Conservation (phyloP, 2,797 vertebrate genomes). For the Prunella strophiata region DNA sequence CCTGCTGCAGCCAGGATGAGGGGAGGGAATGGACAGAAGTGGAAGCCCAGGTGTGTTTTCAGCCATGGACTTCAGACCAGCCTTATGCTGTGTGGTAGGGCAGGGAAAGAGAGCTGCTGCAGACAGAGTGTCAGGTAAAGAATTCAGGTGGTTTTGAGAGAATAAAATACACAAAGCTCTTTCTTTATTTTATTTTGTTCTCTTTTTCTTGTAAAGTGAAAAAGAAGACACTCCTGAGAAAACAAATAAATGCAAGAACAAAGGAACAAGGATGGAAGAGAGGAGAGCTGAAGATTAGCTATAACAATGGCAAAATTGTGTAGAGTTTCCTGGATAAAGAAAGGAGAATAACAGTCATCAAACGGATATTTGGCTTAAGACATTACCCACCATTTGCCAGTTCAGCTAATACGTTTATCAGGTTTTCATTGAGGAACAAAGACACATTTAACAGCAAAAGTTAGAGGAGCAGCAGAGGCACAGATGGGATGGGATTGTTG, state of each 20-base stretch:
- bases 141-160: not conserved
- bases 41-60: not conserved
- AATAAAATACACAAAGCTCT: not conserved
- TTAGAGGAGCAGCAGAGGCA: not conserved
- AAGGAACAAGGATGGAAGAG: not conserved
- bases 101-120: not conserved
- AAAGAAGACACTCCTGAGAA: not conserved
- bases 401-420: not conserved
- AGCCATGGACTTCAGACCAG: not conserved
- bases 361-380: slow-evolving; percentile 15
- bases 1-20: not conserved
- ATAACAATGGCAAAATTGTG: slow-evolving; percentile 39
- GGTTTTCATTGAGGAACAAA: slow-evolving; percentile 27
- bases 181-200: not conserved
- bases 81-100: not conserved
- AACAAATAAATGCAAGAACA: not conserved
- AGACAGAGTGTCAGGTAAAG: not conserved
- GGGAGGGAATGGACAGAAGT: not conserved
- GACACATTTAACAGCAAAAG: slow-evolving; percentile 33
- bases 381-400: not conserved
- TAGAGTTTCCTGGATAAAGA: slow-evolving; percentile 1
- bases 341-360: slow-evolving; percentile 6
- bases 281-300: not conserved
- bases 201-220: not conserved
- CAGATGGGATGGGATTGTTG: not conserved